A percentile compares a stretch with the other conserved stretches of the same genome.
These are phyloP conservation scores for Gymnothorax javanicus DNA, from an alignment of 2,797 vertebrate species.

Conservation along the genomic window DNA sequence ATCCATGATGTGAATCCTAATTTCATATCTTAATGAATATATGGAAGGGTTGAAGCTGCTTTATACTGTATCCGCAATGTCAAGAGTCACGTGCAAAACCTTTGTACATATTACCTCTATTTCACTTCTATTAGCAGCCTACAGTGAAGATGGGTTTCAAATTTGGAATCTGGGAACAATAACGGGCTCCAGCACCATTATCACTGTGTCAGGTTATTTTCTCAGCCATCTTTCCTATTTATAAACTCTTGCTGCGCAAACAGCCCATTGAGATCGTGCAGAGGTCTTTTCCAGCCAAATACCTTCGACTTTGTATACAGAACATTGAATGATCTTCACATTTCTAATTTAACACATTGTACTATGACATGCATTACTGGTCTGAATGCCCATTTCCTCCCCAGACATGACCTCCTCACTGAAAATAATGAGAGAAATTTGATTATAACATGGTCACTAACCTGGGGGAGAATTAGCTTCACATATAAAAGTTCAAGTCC, in stretches of 20 bases:
- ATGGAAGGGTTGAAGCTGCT: conserved; percentile 4
- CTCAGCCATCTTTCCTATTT: not conserved
- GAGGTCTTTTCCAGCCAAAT: not conserved
- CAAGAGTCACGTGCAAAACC: not conserved
- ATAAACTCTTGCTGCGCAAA: not conserved
- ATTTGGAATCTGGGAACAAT: not conserved
- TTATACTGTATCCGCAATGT: not conserved
- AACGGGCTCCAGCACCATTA: not conserved
- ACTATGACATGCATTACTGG: not conserved
- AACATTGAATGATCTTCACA: not conserved
- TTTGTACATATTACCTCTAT: not conserved
- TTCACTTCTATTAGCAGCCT: not conserved
- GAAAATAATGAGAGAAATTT: not conserved
- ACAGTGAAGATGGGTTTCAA: not conserved
- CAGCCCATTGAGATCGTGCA: not conserved
- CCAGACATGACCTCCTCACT: not conserved
- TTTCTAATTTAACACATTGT: not conserved
- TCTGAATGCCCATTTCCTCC: not conserved
- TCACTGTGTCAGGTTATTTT: not conserved
- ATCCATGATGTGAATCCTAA: not conserved
- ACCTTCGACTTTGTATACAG: not conserved
- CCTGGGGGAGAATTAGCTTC: not conserved
- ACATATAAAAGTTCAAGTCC: not conserved
- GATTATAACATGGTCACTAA: not conserved
- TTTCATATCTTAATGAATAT: not conserved